These are phyloP conservation scores for Battus philenor DNA, from an alignment of 1,140 invertebrate species.

Conservation along the genomic window DNA sequence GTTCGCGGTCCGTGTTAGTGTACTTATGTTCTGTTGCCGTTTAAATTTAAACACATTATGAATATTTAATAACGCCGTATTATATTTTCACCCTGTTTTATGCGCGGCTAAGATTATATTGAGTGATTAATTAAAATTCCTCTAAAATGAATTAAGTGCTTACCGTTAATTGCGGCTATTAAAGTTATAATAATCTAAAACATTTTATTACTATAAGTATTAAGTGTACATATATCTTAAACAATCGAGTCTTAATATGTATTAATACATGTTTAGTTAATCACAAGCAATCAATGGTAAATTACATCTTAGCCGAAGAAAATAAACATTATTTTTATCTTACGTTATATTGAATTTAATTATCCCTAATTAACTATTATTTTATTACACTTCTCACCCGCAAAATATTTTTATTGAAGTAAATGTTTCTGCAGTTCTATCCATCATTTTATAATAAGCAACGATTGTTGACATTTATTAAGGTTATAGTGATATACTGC, in stretches of 20 bases:
- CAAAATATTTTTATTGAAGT: no score
- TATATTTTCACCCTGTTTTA: conserved; percentile 4
- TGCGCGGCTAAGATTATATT: not conserved
- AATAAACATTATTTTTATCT: no score
- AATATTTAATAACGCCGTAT: conserved; percentile 6
- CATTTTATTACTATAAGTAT: conserved; percentile 10
- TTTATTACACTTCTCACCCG: no score
- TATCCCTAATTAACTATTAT: no score
- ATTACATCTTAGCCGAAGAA: no score
- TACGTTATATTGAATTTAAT: no score
- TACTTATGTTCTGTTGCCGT: conserved; percentile 19
- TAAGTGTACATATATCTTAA: conserved; percentile 13
- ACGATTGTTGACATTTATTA: conserved; percentile 15
- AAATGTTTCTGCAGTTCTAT: conserved; percentile 14
- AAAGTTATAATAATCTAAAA: conserved; percentile 2
- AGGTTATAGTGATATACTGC: conserved; percentile 15
- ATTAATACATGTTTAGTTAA: no score
- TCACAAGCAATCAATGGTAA: no score
- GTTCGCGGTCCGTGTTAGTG: conserved; percentile 25
- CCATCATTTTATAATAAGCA: conserved; percentile 13
- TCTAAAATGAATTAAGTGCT: conserved; percentile 6
- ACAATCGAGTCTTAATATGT: no score
- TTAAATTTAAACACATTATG: conserved; percentile 15
- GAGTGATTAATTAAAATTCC: not conserved
- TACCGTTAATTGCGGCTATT: no score